These are phyloP conservation scores for Idris sp. DNA, from an alignment of 1,140 invertebrate species.

Conservation along the genomic window DNA sequence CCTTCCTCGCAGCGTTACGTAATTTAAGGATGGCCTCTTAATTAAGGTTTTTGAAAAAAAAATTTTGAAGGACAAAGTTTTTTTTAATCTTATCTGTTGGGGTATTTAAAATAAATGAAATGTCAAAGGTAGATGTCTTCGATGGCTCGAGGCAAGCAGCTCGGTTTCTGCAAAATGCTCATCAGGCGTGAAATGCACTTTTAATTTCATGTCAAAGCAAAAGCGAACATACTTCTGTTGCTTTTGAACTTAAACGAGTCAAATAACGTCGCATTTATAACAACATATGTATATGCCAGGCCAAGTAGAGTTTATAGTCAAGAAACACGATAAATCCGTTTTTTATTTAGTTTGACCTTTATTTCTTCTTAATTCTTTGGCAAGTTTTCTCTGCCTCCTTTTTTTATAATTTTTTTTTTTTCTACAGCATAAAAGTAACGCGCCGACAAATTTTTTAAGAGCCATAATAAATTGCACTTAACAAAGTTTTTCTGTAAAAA, in stretches of 20 bases:
- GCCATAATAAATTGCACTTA: constrained; percentile 39
- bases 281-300: constrained; percentile 27
- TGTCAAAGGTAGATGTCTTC: constrained; percentile 31
- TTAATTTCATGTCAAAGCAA: constrained; percentile 68
- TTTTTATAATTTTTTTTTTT: not conserved
- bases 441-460: constrained; percentile 9
- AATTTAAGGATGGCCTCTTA: too few relatives aligned
- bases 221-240: constrained; percentile 63
- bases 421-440: not conserved
- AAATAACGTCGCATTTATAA: constrained; percentile 62
- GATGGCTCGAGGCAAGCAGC: constrained; percentile 9
- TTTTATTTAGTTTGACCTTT: constrained; percentile 1
- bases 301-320: constrained; percentile 40
- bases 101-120: constrained; percentile 34
- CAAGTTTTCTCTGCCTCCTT: too few relatives aligned
- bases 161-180: constrained; percentile 62
- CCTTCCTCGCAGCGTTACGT: too few relatives aligned
- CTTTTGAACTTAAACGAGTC: constrained; percentile 56
- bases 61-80: too few relatives aligned
- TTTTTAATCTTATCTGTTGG: too few relatives aligned
- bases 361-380: not conserved
- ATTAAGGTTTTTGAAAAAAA: too few relatives aligned
- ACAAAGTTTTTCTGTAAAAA: constrained; percentile 1
- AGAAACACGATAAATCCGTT: constrained; percentile 14
- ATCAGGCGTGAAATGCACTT: constrained; percentile 65